These are phyloP conservation scores for Saimiri boliviensis DNA, from an alignment of 2,113 vertebrate genomes.

Conservation along the genomic window DNA sequence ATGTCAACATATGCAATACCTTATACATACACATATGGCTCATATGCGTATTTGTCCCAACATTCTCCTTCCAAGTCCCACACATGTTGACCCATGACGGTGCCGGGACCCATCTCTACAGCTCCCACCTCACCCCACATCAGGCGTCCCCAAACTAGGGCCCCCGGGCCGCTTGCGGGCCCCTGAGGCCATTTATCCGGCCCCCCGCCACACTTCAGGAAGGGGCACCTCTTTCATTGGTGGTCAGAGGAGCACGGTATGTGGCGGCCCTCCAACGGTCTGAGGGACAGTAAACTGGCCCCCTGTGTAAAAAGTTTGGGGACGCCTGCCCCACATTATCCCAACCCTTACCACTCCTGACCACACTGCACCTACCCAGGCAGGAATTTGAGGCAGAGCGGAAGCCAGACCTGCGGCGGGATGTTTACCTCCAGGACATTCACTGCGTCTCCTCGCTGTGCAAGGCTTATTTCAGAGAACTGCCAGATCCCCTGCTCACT, in stretches of 20 bases:
- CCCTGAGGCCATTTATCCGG: no score
- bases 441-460: constrained; percentile 96
- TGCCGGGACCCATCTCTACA: background rate
- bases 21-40: background rate
- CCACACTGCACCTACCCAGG: constrained; percentile 79
- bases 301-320: no score
- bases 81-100: background rate
- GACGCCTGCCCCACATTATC: background rate
- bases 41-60: fast-evolving
- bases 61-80: background rate
- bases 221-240: no score
- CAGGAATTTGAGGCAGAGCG: constrained; percentile 91
- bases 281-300: no score
- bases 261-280: no score
- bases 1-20: background rate
- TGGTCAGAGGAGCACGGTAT: no score
- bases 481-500: constrained; percentile 96
- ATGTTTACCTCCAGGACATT: constrained; percentile 95
- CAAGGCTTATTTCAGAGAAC: constrained; percentile 96
- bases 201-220: no score
- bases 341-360: background rate
- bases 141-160: no score
- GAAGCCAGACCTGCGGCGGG: constrained; percentile 88
- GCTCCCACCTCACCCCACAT: background rate
- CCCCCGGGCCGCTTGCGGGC: no score